Conservation (phyloP, 2,888 invertebrate genomes). For the Conchocele bisecta region DNA sequence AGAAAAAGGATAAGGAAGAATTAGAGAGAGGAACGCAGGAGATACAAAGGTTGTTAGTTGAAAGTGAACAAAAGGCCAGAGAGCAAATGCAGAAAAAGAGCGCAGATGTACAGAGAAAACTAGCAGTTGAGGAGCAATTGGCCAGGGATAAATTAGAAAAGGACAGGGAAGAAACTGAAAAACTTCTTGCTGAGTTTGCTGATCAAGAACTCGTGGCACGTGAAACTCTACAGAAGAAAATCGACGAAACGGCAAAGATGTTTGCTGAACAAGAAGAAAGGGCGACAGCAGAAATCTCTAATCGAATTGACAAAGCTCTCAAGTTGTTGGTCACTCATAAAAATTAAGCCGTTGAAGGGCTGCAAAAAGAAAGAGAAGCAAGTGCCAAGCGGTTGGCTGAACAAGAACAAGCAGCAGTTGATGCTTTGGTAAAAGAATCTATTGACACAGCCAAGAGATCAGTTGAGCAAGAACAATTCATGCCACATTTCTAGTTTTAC, state of each 20-base stretch:
- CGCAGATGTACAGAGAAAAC: slow-evolving; percentile 23
- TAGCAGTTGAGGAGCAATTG: slow-evolving; percentile 19
- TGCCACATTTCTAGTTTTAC: not conserved
- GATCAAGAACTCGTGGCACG: slow-evolving; percentile 47
- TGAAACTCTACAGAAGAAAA: slow-evolving; percentile 45
- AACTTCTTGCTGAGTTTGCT: slow-evolving; percentile 28
- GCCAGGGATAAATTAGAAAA: slow-evolving; percentile 12
- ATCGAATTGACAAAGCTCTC: slow-evolving; percentile 37
- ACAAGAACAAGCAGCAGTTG: slow-evolving; percentile 41
- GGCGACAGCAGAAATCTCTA: slow-evolving; percentile 44
- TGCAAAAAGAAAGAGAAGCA: slow-evolving; percentile 53
- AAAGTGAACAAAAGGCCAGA: slow-evolving; percentile 25
- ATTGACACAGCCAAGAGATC: slow-evolving; percentile 41
- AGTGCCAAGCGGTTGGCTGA: slow-evolving; percentile 45
- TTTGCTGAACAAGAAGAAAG: slow-evolving; percentile 50
- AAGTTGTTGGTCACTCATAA: slow-evolving; percentile 43
- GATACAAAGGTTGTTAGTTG: slow-evolving; percentile 23
- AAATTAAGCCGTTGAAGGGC: slow-evolving; percentile 42
- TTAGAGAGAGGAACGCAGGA: slow-evolving; percentile 46
- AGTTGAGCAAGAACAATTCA: slow-evolving; percentile 30
- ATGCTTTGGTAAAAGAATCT: slow-evolving; percentile 45
- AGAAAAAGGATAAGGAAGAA: slow-evolving; percentile 24
- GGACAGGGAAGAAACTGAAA: slow-evolving; percentile 37
- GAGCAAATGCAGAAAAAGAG: slow-evolving; percentile 42
- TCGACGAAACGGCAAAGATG: slow-evolving; percentile 44